These are phyloP conservation scores for Haliclona indistincta DNA, from an alignment of 37 sponge, comb jelly and placozoan genomes.

Conservation along the genomic window DNA sequence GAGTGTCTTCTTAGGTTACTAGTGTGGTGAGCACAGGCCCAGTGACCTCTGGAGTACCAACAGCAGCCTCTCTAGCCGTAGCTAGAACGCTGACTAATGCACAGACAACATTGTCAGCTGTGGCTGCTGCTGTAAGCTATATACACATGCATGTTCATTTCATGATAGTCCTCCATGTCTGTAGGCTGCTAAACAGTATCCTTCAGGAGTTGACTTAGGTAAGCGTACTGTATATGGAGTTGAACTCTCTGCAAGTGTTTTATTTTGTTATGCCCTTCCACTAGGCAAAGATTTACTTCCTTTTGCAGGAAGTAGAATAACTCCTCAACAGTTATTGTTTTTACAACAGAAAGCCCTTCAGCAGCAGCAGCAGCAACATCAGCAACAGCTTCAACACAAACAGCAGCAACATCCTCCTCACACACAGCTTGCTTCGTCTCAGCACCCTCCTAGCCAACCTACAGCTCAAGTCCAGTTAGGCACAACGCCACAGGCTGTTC, in stretches of 20 bases:
- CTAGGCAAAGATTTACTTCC: constrained; percentile 30
- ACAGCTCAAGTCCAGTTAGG: background rate
- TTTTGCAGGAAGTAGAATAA: constrained; percentile 21
- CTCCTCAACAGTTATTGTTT: constrained; percentile 48
- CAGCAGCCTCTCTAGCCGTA: too few species aligned
- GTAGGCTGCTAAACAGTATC: too few species aligned
- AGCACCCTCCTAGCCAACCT: background rate
- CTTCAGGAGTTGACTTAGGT: too few species aligned
- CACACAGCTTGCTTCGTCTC: background rate
- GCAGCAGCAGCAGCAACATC: constrained; percentile 34
- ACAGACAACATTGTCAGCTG: too few species aligned
- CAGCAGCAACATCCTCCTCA: background rate
- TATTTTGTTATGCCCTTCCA: background rate
- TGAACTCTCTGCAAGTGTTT: background rate
- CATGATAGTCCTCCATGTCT: too few species aligned
- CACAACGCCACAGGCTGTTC: constrained; percentile 11
- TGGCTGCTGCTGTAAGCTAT: too few species aligned
- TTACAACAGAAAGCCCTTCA: constrained; percentile 33
- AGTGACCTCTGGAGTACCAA: too few species aligned
- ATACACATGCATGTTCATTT: too few species aligned
- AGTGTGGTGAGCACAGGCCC: too few species aligned
- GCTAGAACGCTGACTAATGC: too few species aligned
- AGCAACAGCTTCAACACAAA: background rate
- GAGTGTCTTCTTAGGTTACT: too few species aligned
- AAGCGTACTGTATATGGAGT: background rate